Evolutionary conservation across 2,797 vertebrate species (phyloP), one percentile per base, ranked within the genome.

Genomic region (Perdix hodgsoniae): DNA sequence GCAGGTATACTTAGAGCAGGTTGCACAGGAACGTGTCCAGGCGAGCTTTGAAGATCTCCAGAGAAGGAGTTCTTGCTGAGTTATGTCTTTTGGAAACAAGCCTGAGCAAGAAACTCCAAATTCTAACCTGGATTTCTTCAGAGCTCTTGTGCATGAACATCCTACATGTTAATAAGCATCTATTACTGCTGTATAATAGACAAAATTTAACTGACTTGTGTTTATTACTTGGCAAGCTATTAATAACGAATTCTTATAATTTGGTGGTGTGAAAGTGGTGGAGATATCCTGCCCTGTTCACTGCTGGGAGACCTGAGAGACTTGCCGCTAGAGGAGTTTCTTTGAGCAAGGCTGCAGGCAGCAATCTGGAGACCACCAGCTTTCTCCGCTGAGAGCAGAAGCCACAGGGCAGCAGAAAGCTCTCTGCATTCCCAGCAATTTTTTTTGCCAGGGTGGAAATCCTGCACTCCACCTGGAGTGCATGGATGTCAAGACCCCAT

Each of bases 311-410:
- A 29, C n/a, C 33, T 50, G 35, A 80, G 67, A 66, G 54, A 60
- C 1, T 0, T 1, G 26, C 14, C 29, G 17, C 72, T 45, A 35
- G 17, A 24, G 26, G 11, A 74, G 17, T 2, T 47, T 29, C 27
- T 27, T 50, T 7, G 16, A 86, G 24, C 26, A 29, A 69, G 59
- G 33, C 0, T 8, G 47, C 24, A 33, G 78, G n/a, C 22, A 66
- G 35, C 65, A 44, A 15, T 5, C 37, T 54, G 39, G 14, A 45
- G 89, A 40, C 45, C 10, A 2, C 29, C 45, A 72, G n/a, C 82
- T 63, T 44, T 90, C 31, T 37, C 50, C 56, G 11, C 26, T 75
- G 33, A 66, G 7, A 80, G 54, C 49, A 95, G 78, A 82, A 93
- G 45, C 23, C 72, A 63, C 54, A 45, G 69, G 39, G 70, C 15